These are phyloP conservation scores for Enteromius treurensis DNA, from an alignment of 2,797 vertebrate genomes.

Conservation along the genomic window DNA sequence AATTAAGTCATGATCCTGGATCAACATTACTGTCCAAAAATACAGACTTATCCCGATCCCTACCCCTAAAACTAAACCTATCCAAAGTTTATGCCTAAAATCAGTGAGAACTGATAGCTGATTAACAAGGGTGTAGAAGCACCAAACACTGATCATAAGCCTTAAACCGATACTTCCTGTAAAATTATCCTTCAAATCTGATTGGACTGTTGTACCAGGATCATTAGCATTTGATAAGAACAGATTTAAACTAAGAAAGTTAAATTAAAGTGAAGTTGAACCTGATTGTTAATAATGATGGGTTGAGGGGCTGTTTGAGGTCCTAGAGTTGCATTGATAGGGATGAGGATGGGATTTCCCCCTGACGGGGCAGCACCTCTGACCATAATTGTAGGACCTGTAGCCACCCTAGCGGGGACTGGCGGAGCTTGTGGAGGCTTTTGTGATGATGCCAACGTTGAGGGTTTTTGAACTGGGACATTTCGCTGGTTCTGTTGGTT, in stretches of 20 bases:
- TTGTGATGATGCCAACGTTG: constrained; percentile 69
- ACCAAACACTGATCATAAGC: too few relatives aligned
- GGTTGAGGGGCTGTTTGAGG: constrained; percentile 67
- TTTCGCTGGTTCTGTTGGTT: constrained; percentile 68
- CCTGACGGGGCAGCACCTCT: constrained; percentile 71
- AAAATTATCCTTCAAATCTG: too few relatives aligned
- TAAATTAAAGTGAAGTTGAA: constrained; percentile 54
- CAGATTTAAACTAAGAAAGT: background rate
- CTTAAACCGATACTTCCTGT: too few relatives aligned
- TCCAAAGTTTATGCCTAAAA: too few relatives aligned
- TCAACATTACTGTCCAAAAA: too few relatives aligned
- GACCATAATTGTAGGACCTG: constrained; percentile 67
- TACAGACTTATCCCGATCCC: too few relatives aligned
- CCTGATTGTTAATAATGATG: constrained; percentile 76
- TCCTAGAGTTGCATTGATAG: constrained; percentile 63
- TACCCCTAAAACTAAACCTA: too few relatives aligned
- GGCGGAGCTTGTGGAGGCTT: constrained; percentile 67
- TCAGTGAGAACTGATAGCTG: too few relatives aligned
- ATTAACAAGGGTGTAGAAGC: too few relatives aligned
- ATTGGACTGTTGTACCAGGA: too few relatives aligned
- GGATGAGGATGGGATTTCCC: constrained; percentile 72
- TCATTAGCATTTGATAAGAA: background rate
- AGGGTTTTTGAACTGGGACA: constrained; percentile 61
- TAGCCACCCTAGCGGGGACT: constrained; percentile 63
- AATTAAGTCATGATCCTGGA: too few relatives aligned